A percentile compares a stretch with the other conserved stretches of the same genome.
Conservation (phyloP, 1,140 invertebrate genomes). For the Drosophila yakuba region DNA sequence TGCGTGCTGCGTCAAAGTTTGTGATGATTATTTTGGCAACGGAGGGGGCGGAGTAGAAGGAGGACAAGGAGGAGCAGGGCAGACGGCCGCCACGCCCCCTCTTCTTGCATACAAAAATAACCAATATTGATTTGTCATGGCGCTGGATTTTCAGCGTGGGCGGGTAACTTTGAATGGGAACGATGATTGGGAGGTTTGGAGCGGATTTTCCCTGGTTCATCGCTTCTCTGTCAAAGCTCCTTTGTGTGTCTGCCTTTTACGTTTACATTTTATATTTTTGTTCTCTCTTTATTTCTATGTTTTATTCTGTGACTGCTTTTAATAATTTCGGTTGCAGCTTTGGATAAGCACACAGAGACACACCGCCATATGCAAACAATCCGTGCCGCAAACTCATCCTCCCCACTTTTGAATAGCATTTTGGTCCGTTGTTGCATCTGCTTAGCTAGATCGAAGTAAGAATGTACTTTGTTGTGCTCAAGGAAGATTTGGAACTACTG, state of each 20-base stretch:
- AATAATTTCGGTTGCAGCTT: conserved; percentile 77
- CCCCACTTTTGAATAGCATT: neutral
- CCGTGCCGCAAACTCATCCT: conserved; percentile 8
- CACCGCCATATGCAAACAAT: conserved; percentile 40
- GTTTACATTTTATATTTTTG: conserved; percentile 57
- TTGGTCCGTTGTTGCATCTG: conserved; percentile 13
- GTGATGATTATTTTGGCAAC: conserved; percentile 76
- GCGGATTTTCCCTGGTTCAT: conserved; percentile 9
- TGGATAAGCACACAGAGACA: conserved; percentile 37
- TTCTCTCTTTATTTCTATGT: conserved; percentile 46
- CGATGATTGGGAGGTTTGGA: neutral
- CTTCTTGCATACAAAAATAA: conserved; percentile 81
- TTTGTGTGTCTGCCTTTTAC: conserved; percentile 25
- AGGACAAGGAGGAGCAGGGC: neutral
- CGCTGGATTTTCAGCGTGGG: conserved; percentile 8
- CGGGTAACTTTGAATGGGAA: neutral
- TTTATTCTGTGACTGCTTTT: conserved; percentile 64
- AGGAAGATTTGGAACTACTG: no score
- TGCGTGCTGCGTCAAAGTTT: conserved; percentile 81
- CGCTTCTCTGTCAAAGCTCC: conserved; percentile 24
- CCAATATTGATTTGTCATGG: conserved; percentile 81
- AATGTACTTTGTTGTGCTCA: conserved; percentile 4
- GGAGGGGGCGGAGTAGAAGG: neutral
- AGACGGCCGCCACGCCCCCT: conserved; percentile 64
- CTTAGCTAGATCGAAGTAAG: conserved; percentile 20